Evolutionary conservation across 2,113 vertebrate species (phyloP).

Genomic region (Tonatia bakeri): DNA sequence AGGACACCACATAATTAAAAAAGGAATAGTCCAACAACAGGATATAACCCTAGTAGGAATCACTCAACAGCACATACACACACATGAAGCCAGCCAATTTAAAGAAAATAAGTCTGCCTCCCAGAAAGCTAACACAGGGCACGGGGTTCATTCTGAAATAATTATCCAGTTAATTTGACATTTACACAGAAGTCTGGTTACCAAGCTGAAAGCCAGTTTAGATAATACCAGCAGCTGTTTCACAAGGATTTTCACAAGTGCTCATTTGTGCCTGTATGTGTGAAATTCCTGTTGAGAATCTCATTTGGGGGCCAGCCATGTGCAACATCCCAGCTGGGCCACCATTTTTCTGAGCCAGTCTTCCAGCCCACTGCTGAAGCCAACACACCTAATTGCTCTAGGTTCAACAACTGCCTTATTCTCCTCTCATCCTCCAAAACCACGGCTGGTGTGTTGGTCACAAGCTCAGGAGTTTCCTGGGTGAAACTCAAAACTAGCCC

Average conservation of each 20-base stretch:
- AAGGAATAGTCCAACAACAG: no score
- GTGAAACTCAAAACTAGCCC: neutral
- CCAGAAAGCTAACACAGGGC: neutral
- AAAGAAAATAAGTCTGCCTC: neutral
- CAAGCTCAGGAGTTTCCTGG: neutral
- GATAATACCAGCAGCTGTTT: slow-evolving; percentile 29
- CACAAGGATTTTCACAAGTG: neutral
- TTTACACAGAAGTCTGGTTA: slow-evolving; percentile 17
- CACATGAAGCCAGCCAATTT: neutral
- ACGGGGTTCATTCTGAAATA: neutral
- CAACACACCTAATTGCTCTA: neutral
- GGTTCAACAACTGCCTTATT: neutral
- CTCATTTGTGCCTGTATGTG: neutral
- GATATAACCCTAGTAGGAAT: no score
- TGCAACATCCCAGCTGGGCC: neutral
- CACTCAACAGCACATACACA: neutral
- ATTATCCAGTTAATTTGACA: slow-evolving; percentile 36
- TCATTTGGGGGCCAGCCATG: neutral
- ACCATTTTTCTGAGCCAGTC: neutral
- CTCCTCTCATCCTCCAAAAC: neutral
- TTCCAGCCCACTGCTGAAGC: neutral
- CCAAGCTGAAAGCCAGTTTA: neutral
- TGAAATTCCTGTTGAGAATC: slow-evolving; percentile 29
- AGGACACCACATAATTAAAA: no score
- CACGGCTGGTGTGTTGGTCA: neutral